These are phyloP conservation scores for Clytia hemisphaerica DNA, from an alignment of 30 jellyfish, hydroid and myxozoan genomes.

Conservation along the genomic window DNA sequence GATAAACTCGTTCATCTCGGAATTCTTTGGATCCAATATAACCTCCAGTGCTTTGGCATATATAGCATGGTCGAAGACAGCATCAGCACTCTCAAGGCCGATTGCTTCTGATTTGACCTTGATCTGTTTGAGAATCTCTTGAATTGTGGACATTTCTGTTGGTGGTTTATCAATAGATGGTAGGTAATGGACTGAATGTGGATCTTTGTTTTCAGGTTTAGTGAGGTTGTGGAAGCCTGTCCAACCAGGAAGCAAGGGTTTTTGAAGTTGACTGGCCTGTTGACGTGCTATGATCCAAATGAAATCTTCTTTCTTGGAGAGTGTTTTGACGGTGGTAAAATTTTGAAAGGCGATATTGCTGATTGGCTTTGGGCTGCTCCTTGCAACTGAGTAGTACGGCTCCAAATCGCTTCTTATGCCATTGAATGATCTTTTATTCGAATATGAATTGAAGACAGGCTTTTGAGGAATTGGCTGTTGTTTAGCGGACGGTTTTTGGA, in stretches of 20 bases:
- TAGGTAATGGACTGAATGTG: not conserved
- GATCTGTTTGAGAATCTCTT: not conserved
- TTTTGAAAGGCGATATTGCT: not conserved
- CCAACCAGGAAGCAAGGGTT: conserved; percentile 8
- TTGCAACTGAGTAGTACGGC: not conserved
- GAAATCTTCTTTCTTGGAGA: not conserved
- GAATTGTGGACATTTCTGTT: conserved; percentile 14
- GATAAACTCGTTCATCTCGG: not conserved
- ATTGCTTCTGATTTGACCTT: conserved; percentile 4
- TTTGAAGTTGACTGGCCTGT: not conserved
- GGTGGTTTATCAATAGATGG: conserved; percentile 28
- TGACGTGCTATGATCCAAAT: not conserved
- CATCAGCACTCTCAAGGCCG: conserved; percentile 4
- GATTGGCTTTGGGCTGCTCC: not conserved
- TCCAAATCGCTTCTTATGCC: not conserved
- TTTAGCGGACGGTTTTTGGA: not conserved
- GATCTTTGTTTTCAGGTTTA: not conserved
- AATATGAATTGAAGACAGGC: not conserved
- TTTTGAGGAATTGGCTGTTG: not conserved
- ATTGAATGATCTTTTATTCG: not conserved
- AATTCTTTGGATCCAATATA: not conserved
- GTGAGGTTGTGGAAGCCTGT: conserved; percentile 16
- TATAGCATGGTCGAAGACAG: conserved; percentile 7
- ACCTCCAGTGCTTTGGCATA: conserved; percentile 17
- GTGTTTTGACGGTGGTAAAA: too few species aligned